Evolutionary conservation across 2,113 vertebrate genomes (phyloP), one percentile per base, ranked within the genome.

Genomic region (Typhlomys cinereus): DNA sequence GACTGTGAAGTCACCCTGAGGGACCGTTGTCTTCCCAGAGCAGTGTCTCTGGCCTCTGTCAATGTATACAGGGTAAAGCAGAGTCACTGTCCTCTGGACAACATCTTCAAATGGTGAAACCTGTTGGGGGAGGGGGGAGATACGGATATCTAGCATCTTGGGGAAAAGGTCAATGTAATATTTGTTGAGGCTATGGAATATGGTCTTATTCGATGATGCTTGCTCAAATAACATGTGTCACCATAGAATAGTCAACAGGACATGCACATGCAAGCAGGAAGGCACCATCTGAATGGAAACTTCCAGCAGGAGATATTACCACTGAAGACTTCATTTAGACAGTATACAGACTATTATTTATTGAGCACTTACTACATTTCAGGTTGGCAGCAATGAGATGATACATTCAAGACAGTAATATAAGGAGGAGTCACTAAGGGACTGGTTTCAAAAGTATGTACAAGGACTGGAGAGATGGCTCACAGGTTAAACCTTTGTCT

Each of bases 171-270:
- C 44, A 62, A 54, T 57, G 34, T 29, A 48, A 21, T 48, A 27
- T 64, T 62, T 82, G 50, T 52, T 80, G 86, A 82, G 41, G 70
- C n/a, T n/a, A 31, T 52, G 21, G 57, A 44, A 92, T 62, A 69
- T 83, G 79, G 29, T 48, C 92, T 81, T 92, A 34, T 69, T 50
- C 10, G 81, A 82, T 46, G 78, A 6, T 23, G 8, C 69, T 70
- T 46, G 75, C 36, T 69, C 48, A 91, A 95, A 80, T 27, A 50
- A 74, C 94, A 76, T 64, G 57, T n/a, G 29, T 80, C 54, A 87
- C 39, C 36, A 69, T 4, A 39, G 83, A 67, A 29, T 14, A 39
- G 54, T 78, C 57, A 66, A 64, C 13, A 82, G 18, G 27, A 73
- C 57, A 74, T 21, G 14, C 71, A 86, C 48, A 66, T 61, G 44